Base-by-base conservation (phyloP, 1,140 invertebrate genomes). In the Drosophila parabipectinata region DNA sequence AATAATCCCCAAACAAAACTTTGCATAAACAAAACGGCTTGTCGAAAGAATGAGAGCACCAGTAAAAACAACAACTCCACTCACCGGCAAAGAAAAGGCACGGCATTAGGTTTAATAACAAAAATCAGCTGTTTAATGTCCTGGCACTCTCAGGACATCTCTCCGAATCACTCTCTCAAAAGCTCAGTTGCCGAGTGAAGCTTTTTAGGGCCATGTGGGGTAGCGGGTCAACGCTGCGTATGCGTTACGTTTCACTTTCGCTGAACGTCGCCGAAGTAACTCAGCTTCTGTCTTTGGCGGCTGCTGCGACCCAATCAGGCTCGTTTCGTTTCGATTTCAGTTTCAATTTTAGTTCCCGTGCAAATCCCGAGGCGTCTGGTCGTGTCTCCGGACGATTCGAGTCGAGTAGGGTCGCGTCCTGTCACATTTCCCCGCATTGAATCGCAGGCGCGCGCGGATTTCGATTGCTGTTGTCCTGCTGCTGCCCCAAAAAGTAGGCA, bases 291-390 rank as follows among this genome's bases (percentile, higher is more conserved):
- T 37, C 47, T 59, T 64, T 55, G 66, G 61, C 81, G 77, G 81
- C 77, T 80, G 81, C 81, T 69, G 81, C 52, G 64, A 54, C 74
- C 63, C 62, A 68, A 66, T 41, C 57, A 60, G 56, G 21, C 53
- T 61, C 58, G 47, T 55, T 62, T 50, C 57, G 60, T 67, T 87
- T 87, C 77, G 77, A 64, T 72, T 80, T 89, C 71, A 68, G 71
- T 72, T 81, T 89, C 74, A 68, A 68, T 72, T 81, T 82, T 78
- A 91, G 89, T 91, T 90, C 68, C 73, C 89, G 88, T 90, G 78
- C 63, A 77, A 90, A 56, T 72, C 72, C 77, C 75, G 72, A 75
- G 66, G 71, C 69, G 66, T 62, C 62, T 41, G 79, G 82, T 87
- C 63, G 68, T 64, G 68, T 85, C 51, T 39, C 68, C 76, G 30